Percentiles rank a stretch among this genome's conserved stretches.
phyloP scores from a whole-genome alignment of 1,140 invertebrate species.

The Pseudoatta argentina region DNA sequence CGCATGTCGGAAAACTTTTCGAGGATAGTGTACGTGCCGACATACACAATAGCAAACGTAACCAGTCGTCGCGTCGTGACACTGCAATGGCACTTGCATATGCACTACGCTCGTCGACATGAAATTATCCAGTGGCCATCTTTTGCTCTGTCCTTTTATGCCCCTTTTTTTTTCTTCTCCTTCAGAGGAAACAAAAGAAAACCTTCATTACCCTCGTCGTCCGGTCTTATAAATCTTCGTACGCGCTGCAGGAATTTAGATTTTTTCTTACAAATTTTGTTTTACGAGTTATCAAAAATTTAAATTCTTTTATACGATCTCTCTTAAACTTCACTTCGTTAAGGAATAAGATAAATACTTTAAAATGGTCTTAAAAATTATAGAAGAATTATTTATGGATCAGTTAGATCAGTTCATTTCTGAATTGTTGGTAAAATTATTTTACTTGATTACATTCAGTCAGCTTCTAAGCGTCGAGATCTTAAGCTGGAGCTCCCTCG shows the following conservation, averaged over 20 bases:
- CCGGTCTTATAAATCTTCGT: constrained; percentile 20
- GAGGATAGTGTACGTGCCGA: constrained; percentile 21
- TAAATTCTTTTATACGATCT: not conserved
- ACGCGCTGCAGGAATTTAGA: not conserved
- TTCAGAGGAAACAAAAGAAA: constrained; percentile 44
- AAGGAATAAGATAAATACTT: not conserved
- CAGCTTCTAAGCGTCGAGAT: not conserved
- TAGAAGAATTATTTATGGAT: not conserved
- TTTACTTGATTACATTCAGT: not conserved
- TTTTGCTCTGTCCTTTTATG: constrained; percentile 14
- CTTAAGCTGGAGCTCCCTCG: not conserved
- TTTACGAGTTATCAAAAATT: not conserved
- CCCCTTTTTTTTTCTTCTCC: constrained; percentile 23
- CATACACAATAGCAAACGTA: constrained; percentile 25
- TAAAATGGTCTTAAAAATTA: not conserved
- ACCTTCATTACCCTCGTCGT: constrained; percentile 53
- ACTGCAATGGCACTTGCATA: constrained; percentile 63
- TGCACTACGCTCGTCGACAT: constrained; percentile 57
- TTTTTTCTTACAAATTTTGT: not conserved
- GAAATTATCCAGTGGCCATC: constrained; percentile 67
- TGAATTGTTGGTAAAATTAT: not conserved
- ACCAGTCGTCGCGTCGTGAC: constrained; percentile 43
- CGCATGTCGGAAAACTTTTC: constrained; percentile 1
- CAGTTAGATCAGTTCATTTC: not conserved
- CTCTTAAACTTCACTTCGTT: not conserved